phyloP scores from a whole-genome alignment of 2,888 invertebrate genomes.

The Hoplodrina ambigua region DNA sequence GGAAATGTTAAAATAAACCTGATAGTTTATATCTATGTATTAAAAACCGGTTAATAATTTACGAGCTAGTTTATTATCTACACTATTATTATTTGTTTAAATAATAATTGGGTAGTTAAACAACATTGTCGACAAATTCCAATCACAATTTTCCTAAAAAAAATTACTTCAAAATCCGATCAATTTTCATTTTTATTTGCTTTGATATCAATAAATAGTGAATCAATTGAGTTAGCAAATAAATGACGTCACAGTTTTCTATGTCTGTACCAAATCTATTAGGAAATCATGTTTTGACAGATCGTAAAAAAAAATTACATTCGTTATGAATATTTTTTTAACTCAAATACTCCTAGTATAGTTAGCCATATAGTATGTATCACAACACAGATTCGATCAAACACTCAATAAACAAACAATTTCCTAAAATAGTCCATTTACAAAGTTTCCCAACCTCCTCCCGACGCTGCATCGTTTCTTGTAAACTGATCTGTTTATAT shows the following conservation, averaged over 20 bases:
- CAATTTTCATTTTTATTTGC: no score
- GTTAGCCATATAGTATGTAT: slow-evolving; percentile 4
- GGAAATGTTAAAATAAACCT: slow-evolving; percentile 10
- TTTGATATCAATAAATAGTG: no score
- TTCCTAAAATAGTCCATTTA: slow-evolving; percentile 47
- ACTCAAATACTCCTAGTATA: background rate
- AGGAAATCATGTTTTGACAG: no score
- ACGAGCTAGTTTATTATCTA: slow-evolving; percentile 19
- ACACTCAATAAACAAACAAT: slow-evolving; percentile 32
- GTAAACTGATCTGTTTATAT: slow-evolving; percentile 45
- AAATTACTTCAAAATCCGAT: no score
- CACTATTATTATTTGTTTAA: slow-evolving; percentile 17
- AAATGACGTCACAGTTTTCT: no score
- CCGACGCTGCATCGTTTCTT: slow-evolving; percentile 23
- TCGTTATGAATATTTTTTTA: no score
- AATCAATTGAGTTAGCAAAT: no score
- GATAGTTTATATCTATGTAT: slow-evolving; percentile 11
- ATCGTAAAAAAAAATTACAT: no score
- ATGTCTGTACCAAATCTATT: no score
- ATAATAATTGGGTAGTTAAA: no score
- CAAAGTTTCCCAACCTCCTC: slow-evolving; percentile 38
- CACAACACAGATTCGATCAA: slow-evolving; percentile 16
- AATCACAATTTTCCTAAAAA: no score
- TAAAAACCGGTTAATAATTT: background rate
- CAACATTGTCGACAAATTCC: no score